Base-by-base conservation (phyloP, 1,140 invertebrate genomes). In the Acromyrmex charruanus region DNA sequence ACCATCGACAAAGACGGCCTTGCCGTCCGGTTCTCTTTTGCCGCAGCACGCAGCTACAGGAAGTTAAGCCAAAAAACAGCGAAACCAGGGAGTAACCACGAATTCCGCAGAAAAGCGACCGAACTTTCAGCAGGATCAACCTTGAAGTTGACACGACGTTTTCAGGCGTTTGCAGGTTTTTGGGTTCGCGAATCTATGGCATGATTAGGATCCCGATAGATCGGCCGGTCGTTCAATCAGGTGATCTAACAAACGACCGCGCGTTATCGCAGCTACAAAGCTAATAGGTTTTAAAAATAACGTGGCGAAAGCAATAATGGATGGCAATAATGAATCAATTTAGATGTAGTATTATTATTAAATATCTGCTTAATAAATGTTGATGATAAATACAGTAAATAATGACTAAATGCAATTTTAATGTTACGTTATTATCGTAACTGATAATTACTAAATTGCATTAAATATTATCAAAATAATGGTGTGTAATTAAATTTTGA, bases 371-470 rank as follows among this genome's bases (percentile, higher is more conserved):
- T 39, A 44, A 69, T 55, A 58, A 14, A 65, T 51, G n/a, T 14
- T 10, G 31, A 71, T 21, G 49, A 71, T 71, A 81, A 81, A 69
- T 71, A 81, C 21, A 71, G 31, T 53, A 68, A 79, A 68, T 80
- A 80, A 69, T 80, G 49, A 35, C n/a, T 18, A 28, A 39, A 69
- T 39, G 51, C 51, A 81, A 81, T 81, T 81, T 81, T 81, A 81
- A 81, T 58, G 31, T 71, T 58, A 55, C 16, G 14, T 79, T 49
- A 66, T 79, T 66, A 66, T 7, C 31, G 39, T 18, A 31, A 39
- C 16, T 66, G 44, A n/a, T 66, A 79, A 79, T 79, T 66, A 79
- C 6, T 21, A 49, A 66, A 68, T 68, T 79, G n/a, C 25, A 66
- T 65, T 66, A 79, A 65, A 65, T 65, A 63, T 65, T 79, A 14